Evolutionary conservation across 2,888 invertebrate species (phyloP).

Genomic region (Tridacna gigas): DNA sequence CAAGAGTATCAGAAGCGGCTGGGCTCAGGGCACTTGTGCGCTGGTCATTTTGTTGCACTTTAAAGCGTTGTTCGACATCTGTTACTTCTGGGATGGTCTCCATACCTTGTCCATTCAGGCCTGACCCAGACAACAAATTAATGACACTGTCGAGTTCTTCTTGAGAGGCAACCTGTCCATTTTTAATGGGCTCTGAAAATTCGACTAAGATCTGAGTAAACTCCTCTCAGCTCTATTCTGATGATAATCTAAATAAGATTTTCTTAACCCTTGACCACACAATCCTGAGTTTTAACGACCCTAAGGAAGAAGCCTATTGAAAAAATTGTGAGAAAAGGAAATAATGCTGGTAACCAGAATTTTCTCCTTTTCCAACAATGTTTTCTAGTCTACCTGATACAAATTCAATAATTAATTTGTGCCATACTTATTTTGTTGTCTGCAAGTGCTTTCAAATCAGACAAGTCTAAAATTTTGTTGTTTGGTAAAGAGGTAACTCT

Average conservation of each 20-base stretch:
- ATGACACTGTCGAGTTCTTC: slow-evolving; percentile 83
- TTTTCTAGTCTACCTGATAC: no score
- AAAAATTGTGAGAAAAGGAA: no score
- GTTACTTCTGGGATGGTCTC: slow-evolving; percentile 72
- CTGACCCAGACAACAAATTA: slow-evolving; percentile 78
- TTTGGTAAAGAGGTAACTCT: no score
- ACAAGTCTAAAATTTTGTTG: no score
- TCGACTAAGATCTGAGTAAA: background rate
- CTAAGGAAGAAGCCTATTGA: background rate
- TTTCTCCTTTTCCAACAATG: no score
- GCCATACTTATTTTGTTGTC: no score
- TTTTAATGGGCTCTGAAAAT: background rate
- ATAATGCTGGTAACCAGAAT: no score
- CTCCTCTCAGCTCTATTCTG: background rate
- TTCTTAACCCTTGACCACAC: background rate
- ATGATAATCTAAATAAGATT: background rate
- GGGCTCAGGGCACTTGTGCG: slow-evolving; percentile 45
- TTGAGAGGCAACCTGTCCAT: slow-evolving; percentile 75
- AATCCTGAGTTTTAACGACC: background rate
- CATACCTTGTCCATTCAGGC: slow-evolving; percentile 59
- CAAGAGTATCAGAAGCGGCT: slow-evolving; percentile 41
- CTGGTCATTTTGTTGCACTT: slow-evolving; percentile 25
- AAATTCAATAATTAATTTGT: no score
- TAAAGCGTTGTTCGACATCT: slow-evolving; percentile 37
- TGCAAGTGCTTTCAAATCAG: no score